These are phyloP conservation scores for Porites lobata DNA, from an alignment of 92 coral and sea anemone genomes.

Conservation along the genomic window DNA sequence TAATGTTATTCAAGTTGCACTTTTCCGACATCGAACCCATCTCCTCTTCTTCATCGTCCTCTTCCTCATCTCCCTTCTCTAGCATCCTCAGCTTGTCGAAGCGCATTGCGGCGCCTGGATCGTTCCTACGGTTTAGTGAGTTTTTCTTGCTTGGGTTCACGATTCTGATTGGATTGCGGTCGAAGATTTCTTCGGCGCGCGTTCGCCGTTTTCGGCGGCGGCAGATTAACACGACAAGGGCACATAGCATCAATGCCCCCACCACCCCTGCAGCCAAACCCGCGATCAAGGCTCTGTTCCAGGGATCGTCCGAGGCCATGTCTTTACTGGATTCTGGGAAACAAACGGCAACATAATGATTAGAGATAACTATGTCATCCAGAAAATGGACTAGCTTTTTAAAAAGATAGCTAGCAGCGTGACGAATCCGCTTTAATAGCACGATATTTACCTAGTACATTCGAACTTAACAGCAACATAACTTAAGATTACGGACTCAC, in stretches of 20 bases:
- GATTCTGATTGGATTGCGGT: slow-evolving; percentile 76
- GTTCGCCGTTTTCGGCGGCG: slow-evolving; percentile 66
- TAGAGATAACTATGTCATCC: neutral
- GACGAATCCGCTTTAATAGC: no score
- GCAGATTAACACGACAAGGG: slow-evolving; percentile 68
- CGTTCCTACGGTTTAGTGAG: slow-evolving; percentile 81
- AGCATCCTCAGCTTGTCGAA: slow-evolving; percentile 50
- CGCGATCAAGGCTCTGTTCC: slow-evolving; percentile 36
- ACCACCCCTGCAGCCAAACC: slow-evolving; percentile 73
- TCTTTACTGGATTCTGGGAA: slow-evolving; percentile 26
- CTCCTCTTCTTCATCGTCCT: slow-evolving; percentile 71
- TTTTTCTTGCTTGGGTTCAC: slow-evolving; percentile 90
- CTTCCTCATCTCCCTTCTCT: slow-evolving; percentile 56
- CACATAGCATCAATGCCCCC: slow-evolving; percentile 62
- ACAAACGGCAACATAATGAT: neutral
- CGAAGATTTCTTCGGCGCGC: slow-evolving; percentile 51
- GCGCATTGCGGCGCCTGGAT: slow-evolving; percentile 57
- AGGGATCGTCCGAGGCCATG: neutral
- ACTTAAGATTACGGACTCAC: neutral
- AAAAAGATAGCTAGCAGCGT: no score
- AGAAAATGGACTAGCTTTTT: no score
- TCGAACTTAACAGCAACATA: no score
- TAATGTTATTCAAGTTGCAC: slow-evolving; percentile 66
- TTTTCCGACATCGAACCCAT: slow-evolving; percentile 34
- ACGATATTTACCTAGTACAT: no score